Base-by-base conservation (phyloP, 2,113 vertebrate species). In the Silurus meridionalis region DNA sequence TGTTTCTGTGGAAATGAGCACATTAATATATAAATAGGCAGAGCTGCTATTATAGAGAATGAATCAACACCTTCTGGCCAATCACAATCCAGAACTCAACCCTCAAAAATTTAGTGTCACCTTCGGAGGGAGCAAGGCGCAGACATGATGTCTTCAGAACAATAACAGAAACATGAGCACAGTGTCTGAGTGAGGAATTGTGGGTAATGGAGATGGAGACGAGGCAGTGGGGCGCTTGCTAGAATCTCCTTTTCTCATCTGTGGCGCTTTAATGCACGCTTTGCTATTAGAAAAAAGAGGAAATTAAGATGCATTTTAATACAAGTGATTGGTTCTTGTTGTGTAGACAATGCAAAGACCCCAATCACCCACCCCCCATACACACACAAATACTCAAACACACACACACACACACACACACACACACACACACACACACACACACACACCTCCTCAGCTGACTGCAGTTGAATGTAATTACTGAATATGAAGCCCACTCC, bases 281-380 rank as follows among this genome's bases (percentile, higher is more conserved):
- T 94, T 90, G 88, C 91, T 92, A 93, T 93, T 94, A 89, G 94
- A 94, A 95, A 93, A 37, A 93, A 91, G 93, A 82, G 72, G 93
- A 95, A 95, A 96, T 94, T 94, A 93, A 94, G 94, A 94, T 92
- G 93, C 92, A 95, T 96, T 96, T 97, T 94, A 97, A 95, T 96
- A 95, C 96, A 96, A 95, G 93, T 95, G 94, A 96, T 93, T 93
- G 91, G 94, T 90, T 92, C 89, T 94, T 94, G 93, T 94, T 95
- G 93, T 95, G 94, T 94, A 93, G 95, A 95, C 93, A 95, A 94
- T 94, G 93, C 93, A 92, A 93, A 91, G 37, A 37, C 37, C 37
- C 37, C 37, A 37, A 37, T 37, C 37, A 37, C 37, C 37, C 37
- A 92, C 91, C 90, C 89, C 90, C 89, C 92, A 80, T 37, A 25